Evolutionary conservation across 1,140 invertebrate genomes (phyloP).

Genomic region (Ceratina japonica): DNA sequence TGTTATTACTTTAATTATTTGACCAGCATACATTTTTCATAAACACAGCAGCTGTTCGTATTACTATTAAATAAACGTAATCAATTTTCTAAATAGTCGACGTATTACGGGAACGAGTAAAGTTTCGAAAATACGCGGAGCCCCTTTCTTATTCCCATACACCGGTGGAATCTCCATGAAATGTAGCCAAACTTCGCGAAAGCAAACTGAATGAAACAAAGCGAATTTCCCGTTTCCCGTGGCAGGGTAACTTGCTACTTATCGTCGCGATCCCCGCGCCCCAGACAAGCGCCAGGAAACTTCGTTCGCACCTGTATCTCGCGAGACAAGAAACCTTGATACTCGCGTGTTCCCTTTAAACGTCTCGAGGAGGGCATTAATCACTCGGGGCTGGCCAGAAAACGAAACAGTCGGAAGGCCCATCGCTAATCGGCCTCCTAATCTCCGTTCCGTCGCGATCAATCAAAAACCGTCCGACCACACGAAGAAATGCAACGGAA

Average conservation of each 20-base stretch:
- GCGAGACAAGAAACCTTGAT: background rate
- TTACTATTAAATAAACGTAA: no score
- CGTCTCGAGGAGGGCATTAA: conserved; percentile 19
- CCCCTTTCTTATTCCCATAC: background rate
- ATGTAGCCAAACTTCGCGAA: background rate
- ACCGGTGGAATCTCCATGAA: background rate
- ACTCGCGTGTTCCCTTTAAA: background rate
- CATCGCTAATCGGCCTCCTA: conserved; percentile 27
- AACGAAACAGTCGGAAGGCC: conserved; percentile 13
- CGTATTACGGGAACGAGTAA: background rate
- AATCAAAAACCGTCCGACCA: conserved; percentile 19
- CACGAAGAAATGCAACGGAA: no score
- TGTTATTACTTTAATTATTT: no score
- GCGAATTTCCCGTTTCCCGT: background rate
- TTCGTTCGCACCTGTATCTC: conserved; percentile 9
- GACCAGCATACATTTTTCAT: no score
- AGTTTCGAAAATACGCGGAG: background rate
- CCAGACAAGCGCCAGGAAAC: background rate
- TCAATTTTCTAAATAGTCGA: no score
- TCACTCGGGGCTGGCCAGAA: conserved; percentile 22
- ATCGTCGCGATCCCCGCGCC: background rate
- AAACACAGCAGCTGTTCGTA: no score
- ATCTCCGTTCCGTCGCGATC: conserved; percentile 23
- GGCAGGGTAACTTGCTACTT: background rate
- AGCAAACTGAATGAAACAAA: background rate